Conservation (phyloP, 2,888 invertebrate genomes). For the Stenodema calcarata region DNA sequence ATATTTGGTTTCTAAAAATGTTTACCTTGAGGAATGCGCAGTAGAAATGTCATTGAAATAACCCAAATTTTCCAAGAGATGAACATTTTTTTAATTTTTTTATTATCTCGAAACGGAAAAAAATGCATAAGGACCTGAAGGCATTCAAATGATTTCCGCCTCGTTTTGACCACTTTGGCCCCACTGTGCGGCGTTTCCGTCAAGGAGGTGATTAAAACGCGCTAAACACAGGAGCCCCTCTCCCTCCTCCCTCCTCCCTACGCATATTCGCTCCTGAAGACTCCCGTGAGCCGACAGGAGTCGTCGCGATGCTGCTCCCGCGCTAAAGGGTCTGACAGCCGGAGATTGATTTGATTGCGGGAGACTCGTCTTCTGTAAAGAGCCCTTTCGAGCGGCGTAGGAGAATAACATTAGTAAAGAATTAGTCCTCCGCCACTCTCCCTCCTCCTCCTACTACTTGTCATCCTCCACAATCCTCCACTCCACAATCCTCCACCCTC, state of each 20-base stretch:
- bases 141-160: too few species aligned
- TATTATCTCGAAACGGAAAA: too few species aligned
- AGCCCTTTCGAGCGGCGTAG: conserved; percentile 7
- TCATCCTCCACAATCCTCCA: too few species aligned
- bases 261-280: background rate
- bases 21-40: too few species aligned
- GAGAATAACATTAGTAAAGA: conserved; percentile 35
- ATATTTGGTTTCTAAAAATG: too few species aligned
- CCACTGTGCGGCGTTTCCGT: background rate
- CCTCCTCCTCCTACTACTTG: too few species aligned
- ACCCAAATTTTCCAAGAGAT: too few species aligned
- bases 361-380: background rate
- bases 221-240: background rate
- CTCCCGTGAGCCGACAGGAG: background rate
- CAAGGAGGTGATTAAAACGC: background rate
- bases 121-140: too few species aligned
- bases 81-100: too few species aligned
- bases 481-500: background rate
- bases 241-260: background rate
- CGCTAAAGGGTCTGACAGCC: background rate
- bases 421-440: conserved; percentile 40
- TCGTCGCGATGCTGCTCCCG: background rate
- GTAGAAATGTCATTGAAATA: too few species aligned
- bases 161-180: too few species aligned
- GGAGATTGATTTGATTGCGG: background rate